These are phyloP conservation scores for Theristicus caerulescens DNA, from an alignment of 2,113 vertebrate genomes.

Conservation along the genomic window DNA sequence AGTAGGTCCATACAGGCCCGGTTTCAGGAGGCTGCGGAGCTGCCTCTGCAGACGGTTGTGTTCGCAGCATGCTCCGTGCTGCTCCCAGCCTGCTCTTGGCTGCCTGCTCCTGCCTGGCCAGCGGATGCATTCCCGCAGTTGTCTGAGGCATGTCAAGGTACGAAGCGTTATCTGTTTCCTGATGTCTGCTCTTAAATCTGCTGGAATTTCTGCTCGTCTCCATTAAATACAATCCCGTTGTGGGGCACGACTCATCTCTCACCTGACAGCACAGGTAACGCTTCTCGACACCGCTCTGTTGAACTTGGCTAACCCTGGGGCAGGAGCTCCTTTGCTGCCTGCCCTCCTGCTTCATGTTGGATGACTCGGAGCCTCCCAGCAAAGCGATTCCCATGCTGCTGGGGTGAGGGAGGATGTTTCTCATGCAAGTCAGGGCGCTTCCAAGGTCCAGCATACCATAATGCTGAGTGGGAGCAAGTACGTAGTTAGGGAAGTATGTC, in stretches of 20 bases:
- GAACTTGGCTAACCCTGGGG: not conserved
- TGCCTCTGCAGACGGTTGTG: not conserved
- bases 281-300: rapidly evolving
- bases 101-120: not conserved
- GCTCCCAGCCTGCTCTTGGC: not conserved
- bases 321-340: not conserved
- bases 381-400: conserved; percentile 37
- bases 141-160: not conserved
- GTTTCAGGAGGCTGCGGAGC: not conserved
- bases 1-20: not conserved
- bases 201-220: not conserved
- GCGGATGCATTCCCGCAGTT: not conserved
- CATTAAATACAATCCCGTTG: not conserved
- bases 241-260: not conserved
- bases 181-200: conserved; percentile 13
- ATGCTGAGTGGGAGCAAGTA: conserved; percentile 58
- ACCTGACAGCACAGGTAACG: not conserved
- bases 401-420: conserved; percentile 56
- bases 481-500: conserved; percentile 67
- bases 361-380: not conserved
- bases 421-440: conserved; percentile 52
- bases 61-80: not conserved
- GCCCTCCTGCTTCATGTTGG: not conserved
- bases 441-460: conserved; percentile 65
- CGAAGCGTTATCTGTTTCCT: conserved; percentile 31